These are phyloP conservation scores for Rhabdornis inornatus DNA, from an alignment of 2,113 vertebrate genomes.

Conservation along the genomic window DNA sequence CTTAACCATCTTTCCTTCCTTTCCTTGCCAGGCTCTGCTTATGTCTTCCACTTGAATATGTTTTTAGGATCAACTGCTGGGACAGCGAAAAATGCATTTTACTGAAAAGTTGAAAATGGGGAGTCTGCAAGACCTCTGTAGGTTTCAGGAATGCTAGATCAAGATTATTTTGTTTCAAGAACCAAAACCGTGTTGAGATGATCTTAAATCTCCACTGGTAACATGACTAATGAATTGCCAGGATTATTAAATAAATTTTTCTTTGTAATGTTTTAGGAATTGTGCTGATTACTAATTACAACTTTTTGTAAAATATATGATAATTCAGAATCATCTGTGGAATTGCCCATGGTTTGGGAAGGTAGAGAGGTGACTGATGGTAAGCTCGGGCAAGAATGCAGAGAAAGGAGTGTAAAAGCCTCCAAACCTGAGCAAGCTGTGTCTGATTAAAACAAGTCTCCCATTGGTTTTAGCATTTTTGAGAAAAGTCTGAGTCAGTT, in stretches of 20 bases:
- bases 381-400: not conserved
- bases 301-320: not conserved
- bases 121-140: not conserved
- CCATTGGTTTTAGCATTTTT: not conserved
- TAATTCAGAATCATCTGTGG: not conserved
- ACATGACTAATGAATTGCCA: not conserved
- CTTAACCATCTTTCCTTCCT: not conserved
- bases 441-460: not conserved
- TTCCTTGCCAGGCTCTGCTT: not conserved
- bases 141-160: not conserved
- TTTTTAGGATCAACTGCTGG: not conserved
- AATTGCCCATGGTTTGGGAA: not conserved
- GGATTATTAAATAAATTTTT: not conserved
- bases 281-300: not conserved
- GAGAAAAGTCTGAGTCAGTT: not conserved
- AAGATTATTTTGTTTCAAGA: not conserved
- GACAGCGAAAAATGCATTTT: not conserved
- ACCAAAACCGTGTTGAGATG: rapidly evolving
- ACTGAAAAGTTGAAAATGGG: not conserved
- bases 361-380: not conserved
- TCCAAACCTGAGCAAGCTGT: not conserved
- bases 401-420: not conserved
- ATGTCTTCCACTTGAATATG: not conserved
- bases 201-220: not conserved
- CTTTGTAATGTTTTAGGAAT: not conserved